Evolutionary conservation across 2,888 invertebrate genomes (phyloP).

Genomic region (Lasioglossum pauxillum): DNA sequence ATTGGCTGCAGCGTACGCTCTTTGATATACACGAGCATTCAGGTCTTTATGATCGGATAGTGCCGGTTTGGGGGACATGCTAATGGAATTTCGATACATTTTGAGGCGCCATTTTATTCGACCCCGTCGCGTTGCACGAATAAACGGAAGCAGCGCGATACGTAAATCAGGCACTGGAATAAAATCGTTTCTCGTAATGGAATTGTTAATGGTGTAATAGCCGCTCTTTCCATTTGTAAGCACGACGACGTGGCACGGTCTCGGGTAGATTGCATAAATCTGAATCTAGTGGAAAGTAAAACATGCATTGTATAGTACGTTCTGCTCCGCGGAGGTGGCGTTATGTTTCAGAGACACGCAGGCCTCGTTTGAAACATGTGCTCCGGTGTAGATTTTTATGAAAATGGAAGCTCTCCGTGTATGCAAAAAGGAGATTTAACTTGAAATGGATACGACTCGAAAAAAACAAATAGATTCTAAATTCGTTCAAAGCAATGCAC

Average conservation of each 20-base stretch:
- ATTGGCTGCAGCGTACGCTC: neutral
- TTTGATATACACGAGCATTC: neutral
- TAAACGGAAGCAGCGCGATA: neutral
- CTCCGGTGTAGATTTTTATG: neutral
- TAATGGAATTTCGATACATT: neutral
- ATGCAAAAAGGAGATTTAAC: neutral
- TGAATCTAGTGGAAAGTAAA: slow-evolving; percentile 5
- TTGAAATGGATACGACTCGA: neutral
- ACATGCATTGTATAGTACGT: neutral
- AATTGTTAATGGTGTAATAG: slow-evolving; percentile 21
- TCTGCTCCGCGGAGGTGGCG: neutral
- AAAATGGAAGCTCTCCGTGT: neutral
- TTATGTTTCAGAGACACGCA: neutral
- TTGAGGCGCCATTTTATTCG: neutral
- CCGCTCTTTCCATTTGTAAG: neutral
- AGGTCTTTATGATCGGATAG: neutral
- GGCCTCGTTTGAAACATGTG: neutral
- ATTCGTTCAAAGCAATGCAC: neutral
- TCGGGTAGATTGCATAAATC: slow-evolving; percentile 3
- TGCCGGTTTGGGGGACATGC: neutral
- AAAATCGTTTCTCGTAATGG: neutral
- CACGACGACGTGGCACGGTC: neutral
- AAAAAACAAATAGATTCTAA: neutral
- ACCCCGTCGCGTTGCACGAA: neutral
- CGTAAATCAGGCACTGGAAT: neutral